Evolutionary conservation across 2,888 invertebrate genomes (phyloP).

Genomic region (Anticlea derivata): DNA sequence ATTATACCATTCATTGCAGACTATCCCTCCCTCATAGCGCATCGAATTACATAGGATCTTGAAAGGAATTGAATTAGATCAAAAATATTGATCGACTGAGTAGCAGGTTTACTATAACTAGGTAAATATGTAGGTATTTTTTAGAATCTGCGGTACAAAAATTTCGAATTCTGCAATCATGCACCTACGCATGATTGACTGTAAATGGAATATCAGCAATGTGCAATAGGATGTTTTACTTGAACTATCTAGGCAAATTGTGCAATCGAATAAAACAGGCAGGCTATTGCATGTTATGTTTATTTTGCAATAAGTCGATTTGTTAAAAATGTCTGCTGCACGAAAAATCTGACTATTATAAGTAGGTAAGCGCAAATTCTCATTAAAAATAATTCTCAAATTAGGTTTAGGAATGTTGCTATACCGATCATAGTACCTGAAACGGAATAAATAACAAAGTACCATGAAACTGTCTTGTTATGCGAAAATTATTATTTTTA

Average conservation of each 20-base stretch:
- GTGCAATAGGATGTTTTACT: conserved; percentile 22
- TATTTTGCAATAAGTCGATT: conserved; percentile 7
- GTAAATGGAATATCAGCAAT: conserved; percentile 22
- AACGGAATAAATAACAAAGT: no score
- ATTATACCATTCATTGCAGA: background rate
- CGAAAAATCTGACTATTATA: conserved; percentile 7
- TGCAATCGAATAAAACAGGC: conserved; percentile 10
- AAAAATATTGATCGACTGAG: no score
- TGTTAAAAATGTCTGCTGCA: conserved; percentile 11
- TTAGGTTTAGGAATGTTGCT: background rate
- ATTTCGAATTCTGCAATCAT: conserved; percentile 3
- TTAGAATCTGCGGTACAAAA: background rate
- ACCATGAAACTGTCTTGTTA: no score
- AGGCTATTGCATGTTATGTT: conserved; percentile 4
- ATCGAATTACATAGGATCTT: background rate
- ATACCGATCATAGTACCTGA: no score
- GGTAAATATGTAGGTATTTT: conserved; percentile 1
- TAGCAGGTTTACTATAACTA: no score
- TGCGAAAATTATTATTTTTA: no score
- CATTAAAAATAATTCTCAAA: background rate
- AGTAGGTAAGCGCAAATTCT: background rate
- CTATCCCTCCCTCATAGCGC: background rate
- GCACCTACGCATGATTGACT: conserved; percentile 8
- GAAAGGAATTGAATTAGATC: no score
- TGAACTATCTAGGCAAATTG: conserved; percentile 8